A percentile compares a stretch with the other conserved stretches of the same genome.
These are phyloP conservation scores for Danio aesculapii DNA, from an alignment of 2,797 vertebrate genomes.

Conservation along the genomic window DNA sequence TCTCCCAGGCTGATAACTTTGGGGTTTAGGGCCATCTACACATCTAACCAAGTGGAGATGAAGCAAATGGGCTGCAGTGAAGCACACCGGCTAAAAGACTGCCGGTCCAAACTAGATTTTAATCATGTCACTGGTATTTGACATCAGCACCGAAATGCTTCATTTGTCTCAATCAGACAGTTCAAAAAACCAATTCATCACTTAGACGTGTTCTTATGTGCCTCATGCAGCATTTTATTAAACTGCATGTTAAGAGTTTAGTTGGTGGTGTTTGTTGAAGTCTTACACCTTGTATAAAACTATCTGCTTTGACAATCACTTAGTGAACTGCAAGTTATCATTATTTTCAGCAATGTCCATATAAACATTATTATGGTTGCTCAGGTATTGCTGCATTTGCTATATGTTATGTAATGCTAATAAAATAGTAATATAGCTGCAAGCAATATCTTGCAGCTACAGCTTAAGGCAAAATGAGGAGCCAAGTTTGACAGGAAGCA, in stretches of 20 bases:
- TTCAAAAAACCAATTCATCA: constrained; percentile 4
- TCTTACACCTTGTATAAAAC: not conserved
- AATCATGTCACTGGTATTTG: constrained; percentile 31
- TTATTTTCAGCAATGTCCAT: too few species aligned
- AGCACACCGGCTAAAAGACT: constrained; percentile 37
- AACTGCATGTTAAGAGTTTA: not conserved
- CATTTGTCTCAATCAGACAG: constrained; percentile 11
- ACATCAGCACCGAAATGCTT: constrained; percentile 12
- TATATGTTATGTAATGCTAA: not conserved
- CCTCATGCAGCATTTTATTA: not conserved
- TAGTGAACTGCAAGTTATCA: too few species aligned
- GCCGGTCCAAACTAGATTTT: constrained; percentile 42
- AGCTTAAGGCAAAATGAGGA: too few species aligned
- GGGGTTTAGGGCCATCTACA: constrained; percentile 27
- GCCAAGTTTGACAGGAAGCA: too few species aligned
- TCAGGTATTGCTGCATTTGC: not conserved
- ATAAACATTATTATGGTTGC: not conserved
- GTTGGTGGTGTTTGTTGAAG: not conserved
- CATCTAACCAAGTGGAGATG: constrained; percentile 41
- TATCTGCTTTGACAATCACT: too few species aligned
- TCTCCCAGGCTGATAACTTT: constrained; percentile 28
- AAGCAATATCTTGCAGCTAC: too few species aligned
- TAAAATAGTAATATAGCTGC: not conserved
- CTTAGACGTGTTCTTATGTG: not conserved
- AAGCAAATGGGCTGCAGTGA: constrained; percentile 46